A percentile compares a stretch with the other conserved stretches of the same genome.
phyloP scores from a whole-genome alignment of 2,888 invertebrate species.

The Hyles lineata region DNA sequence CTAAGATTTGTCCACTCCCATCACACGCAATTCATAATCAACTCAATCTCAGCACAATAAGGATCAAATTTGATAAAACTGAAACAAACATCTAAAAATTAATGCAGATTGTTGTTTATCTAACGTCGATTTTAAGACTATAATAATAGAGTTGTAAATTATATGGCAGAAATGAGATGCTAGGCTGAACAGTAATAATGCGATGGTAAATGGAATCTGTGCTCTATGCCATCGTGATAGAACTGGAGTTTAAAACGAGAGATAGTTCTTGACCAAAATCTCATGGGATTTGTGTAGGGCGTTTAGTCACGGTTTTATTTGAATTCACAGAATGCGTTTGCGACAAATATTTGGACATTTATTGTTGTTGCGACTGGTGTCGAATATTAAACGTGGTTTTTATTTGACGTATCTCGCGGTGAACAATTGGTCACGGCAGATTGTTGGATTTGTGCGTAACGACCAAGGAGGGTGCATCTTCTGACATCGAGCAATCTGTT shows the following conservation, averaged over 20 bases:
- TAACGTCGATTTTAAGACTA: neutral
- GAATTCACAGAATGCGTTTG: constrained; percentile 75
- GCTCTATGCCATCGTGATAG: constrained; percentile 41
- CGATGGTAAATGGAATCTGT: constrained; percentile 43
- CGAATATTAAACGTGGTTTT: constrained; percentile 78
- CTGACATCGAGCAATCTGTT: constrained; percentile 26
- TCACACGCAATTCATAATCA: constrained; percentile 28
- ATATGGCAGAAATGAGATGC: too few species aligned
- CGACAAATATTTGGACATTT: constrained; percentile 84
- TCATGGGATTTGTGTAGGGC: constrained; percentile 72
- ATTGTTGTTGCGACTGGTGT: constrained; percentile 72
- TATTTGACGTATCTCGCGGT: constrained; percentile 61
- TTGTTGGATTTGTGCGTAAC: constrained; percentile 57
- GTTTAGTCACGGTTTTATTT: constrained; percentile 82
- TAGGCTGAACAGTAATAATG: constrained; percentile 1
- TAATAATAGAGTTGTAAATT: neutral
- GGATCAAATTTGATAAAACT: neutral
- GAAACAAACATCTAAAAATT: neutral
- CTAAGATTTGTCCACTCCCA: constrained; percentile 60
- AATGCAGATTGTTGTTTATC: neutral
- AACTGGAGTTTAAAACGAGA: constrained; percentile 39
- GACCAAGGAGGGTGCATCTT: constrained; percentile 44
- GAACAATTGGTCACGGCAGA: constrained; percentile 67
- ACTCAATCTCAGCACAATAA: constrained; percentile 33
- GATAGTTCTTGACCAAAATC: constrained; percentile 68